phyloP scores from a whole-genome alignment of 2,113 vertebrate genomes.

The Hassar affinis region DNA sequence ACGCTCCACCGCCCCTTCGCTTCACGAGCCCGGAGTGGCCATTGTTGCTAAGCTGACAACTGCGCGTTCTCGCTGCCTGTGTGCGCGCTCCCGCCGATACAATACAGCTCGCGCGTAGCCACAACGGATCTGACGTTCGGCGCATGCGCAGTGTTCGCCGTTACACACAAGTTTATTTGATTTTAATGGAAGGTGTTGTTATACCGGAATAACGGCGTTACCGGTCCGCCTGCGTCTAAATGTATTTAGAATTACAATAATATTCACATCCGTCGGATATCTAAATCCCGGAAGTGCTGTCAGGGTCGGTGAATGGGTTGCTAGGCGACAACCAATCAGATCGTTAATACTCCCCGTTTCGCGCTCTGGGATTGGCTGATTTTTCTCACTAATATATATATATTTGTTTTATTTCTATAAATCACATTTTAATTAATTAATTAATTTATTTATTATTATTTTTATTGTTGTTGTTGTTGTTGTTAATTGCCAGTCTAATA shows the following conservation, averaged over 20 bases:
- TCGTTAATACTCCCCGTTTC: no score
- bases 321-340: constrained; percentile 3
- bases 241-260: not conserved
- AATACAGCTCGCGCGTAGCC: not conserved
- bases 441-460: not conserved
- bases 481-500: not conserved
- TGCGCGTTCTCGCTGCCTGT: constrained; percentile 33
- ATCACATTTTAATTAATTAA: not conserved
- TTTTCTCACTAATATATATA: not conserved
- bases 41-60: constrained; percentile 72
- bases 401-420: not conserved
- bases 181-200: not conserved
- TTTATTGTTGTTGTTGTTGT: not conserved
- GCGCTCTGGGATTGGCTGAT: not conserved
- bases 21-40: constrained; percentile 76
- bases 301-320: not conserved
- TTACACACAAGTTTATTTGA: no score
- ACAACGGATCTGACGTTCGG: constrained; percentile 25
- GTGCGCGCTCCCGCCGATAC: constrained; percentile 3
- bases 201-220: not conserved
- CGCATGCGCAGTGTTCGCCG: not conserved
- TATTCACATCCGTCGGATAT: not conserved
- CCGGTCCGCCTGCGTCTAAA: no score
- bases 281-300: not conserved
- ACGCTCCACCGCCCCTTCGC: constrained; percentile 72